Base-by-base conservation (phyloP, 64 coral and sea anemone genomes). In the Actinia tenebrosa region DNA sequence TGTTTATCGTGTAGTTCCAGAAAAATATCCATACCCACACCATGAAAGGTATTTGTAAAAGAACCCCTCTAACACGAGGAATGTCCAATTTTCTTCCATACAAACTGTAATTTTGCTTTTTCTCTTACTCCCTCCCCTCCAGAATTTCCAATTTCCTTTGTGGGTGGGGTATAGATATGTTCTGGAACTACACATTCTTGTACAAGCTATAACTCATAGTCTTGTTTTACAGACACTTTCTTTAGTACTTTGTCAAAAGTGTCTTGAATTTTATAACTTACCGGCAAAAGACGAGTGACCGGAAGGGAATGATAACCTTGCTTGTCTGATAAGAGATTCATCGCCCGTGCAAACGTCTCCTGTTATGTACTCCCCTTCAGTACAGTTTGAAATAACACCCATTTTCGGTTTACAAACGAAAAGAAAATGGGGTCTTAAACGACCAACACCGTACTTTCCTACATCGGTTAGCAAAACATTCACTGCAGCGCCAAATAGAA, bases 261-360 rank as follows among this genome's bases (percentile, higher is more conserved):
- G 62, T 15, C 45, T 42, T 47, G 44, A 58, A 58, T 89, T 59
- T 42, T 71, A 1, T 50, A 4, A 66, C 84, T 69, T 92, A 98
- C 96, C 96, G 43, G 93, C 85, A 83, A 92, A 89, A 22, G 96
- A 98, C 42, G 96, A 80, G 54, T 98, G 96, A 0, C 93, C 96
- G 2, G 96, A 98, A 44, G 96, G 96, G 60, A 98, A 98, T 3
- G 96, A 98, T 18, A 98, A 86, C 14, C 96, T 83, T 80, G 93
- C 96, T 75, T 98, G 92, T 92, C 88, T 94, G 30, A 98, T 80
- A 16, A 98, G 54, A 27, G 56, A 84, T 13, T 85, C 66, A 16
- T 98, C 90, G 56, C 96, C 96, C 0, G 88, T 92, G n/a, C 96
- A 98, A 15, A 92, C 93, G 26, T 90, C 84, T 45, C 77, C 68